Percentiles rank a stretch among this genome's conserved stretches.
Conservation (phyloP, 2,888 invertebrate genomes). For the Cephus pulcher region DNA sequence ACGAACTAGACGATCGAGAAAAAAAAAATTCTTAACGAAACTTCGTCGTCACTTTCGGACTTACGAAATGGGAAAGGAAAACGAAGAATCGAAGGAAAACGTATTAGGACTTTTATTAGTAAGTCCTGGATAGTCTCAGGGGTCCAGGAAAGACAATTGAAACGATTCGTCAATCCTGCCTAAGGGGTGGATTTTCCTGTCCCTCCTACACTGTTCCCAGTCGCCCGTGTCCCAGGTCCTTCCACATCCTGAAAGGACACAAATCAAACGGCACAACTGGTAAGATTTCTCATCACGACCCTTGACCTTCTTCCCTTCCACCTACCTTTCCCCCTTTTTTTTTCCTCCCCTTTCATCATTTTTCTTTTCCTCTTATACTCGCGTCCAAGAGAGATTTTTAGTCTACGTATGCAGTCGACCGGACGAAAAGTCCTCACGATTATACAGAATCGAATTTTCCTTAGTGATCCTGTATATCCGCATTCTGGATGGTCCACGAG, state of each 20-base stretch:
- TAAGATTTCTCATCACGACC: neutral
- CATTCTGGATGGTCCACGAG: neutral
- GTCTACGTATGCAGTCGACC: neutral
- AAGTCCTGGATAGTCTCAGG: constrained; percentile 17
- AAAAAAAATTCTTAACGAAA: neutral
- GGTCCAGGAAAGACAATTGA: constrained; percentile 42
- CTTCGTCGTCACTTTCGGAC: neutral
- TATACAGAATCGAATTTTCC: neutral
- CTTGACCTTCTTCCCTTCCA: neutral
- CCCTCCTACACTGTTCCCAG: neutral
- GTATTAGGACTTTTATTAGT: constrained; percentile 35
- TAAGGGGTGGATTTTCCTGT: neutral
- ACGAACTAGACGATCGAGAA: neutral
- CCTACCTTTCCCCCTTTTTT: neutral
- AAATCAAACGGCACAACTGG: neutral
- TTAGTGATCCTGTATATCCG: neutral
- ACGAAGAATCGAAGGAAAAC: neutral
- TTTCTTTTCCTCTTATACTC: neutral
- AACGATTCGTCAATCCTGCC: constrained; percentile 43
- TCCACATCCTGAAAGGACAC: neutral
- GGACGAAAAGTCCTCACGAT: neutral
- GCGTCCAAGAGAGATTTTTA: neutral
- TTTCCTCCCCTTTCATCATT: neutral
- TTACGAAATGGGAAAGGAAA: neutral
- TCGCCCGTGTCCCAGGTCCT: neutral